Base-by-base conservation (phyloP, 2,113 vertebrate genomes). In the Fulmarus glacialis region DNA sequence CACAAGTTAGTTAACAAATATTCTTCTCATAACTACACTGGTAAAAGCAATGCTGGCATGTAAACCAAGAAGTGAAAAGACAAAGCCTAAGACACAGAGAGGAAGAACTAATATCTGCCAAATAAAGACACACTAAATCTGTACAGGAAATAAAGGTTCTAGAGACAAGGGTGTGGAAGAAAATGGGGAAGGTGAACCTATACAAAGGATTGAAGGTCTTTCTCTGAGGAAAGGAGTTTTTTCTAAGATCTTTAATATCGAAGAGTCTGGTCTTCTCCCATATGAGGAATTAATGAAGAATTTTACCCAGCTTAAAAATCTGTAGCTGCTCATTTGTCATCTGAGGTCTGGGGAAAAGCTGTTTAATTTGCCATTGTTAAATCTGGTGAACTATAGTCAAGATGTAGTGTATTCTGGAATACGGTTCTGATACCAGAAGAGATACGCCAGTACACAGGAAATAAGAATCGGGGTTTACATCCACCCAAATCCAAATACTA, bases 331-430 rank as follows among this genome's bases (percentile, higher is more conserved):
- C 34, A 63, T 95, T 94, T 93, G 68, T 84, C 82, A 96, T 67
- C 53, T 96, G 94, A 97, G 97, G 87, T 93, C 63, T 96, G 93
- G 92, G 85, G 43, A 97, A 94, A 95, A 93, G 87, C 93, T 96
- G 89, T 94, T 97, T 88, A 88, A 94, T 86, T 93, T 77, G 38
- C 59, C 16, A 8, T 80, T 93, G 50, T 72, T 94, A 70, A 80
- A 47, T 64, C 32, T 93, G 88, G 30, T 93, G 47, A 89, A 21
- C 59, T 87, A 16, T 38, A 91, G 48, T 83, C 32, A 58, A 89
- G 55, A 82, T 66, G 56, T 84, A 90, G n/a, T 6, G 1, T 80
- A 55, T 73, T 88, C 53, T 94, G 82, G 42, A 77, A 80, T 77
- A 60, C 38, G n/a, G 9, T 70, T 93, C 75, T 78, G 24, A 73